Percentiles rank a stretch among this genome's conserved stretches.
Conservation (phyloP, 2,113 vertebrate genomes). For the Bothrops jararaca region DNA sequence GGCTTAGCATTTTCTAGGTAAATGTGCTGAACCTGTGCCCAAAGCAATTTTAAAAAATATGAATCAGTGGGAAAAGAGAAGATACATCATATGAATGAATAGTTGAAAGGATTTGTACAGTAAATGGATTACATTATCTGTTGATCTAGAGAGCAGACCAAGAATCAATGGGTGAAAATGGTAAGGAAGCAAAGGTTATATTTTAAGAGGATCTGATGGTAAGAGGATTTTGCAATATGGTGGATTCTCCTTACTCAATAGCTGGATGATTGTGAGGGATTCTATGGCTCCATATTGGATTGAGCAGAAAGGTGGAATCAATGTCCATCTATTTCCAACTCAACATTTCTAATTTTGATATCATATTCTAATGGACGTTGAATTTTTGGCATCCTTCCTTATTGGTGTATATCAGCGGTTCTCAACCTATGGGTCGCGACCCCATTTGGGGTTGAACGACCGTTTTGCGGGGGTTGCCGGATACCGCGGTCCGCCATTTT, state of each 20-base stretch:
- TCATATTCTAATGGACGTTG: background rate
- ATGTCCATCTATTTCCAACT: background rate
- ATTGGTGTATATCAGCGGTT: too few relatives aligned
- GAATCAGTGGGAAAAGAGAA: background rate
- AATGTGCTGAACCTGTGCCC: background rate
- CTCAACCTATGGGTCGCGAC: too few relatives aligned
- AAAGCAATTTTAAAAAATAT: background rate
- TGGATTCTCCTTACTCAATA: background rate
- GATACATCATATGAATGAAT: background rate
- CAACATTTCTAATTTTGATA: background rate
- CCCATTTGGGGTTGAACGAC: too few relatives aligned
- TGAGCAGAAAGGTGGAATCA: background rate
- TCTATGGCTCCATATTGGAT: background rate
- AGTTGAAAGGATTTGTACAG: background rate
- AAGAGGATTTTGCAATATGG: background rate
- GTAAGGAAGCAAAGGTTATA: background rate
- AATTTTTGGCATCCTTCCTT: background rate
- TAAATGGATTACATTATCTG: background rate
- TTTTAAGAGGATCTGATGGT: background rate
- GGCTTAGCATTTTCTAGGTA: background rate
- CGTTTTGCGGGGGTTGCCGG: too few relatives aligned
- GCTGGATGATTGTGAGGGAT: background rate
- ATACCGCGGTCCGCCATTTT: too few relatives aligned
- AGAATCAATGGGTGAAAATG: background rate
- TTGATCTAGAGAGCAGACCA: background rate